A percentile compares a stretch with the other conserved stretches of the same genome.
Conservation (phyloP, 2,888 invertebrate genomes). For the Lasioglossum villosulum region DNA sequence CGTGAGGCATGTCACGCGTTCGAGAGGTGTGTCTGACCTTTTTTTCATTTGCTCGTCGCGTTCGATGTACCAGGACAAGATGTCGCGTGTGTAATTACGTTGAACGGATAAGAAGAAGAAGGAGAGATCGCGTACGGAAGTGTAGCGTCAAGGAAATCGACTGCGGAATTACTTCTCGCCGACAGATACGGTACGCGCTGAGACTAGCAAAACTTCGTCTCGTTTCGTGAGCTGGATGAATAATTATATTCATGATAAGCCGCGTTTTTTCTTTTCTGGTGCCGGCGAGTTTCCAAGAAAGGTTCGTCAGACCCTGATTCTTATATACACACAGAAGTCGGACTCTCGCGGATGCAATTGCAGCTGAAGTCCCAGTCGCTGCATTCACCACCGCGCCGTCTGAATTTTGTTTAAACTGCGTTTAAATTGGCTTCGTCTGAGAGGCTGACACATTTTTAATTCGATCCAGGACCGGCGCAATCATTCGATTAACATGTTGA, state of each 20-base stretch:
- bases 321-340: not conserved
- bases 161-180: constrained; percentile 12
- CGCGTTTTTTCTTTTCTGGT: constrained; percentile 4
- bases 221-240: constrained; percentile 1
- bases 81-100: not conserved
- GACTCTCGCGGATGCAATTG: not conserved
- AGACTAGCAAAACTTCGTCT: not conserved
- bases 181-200: constrained; percentile 7
- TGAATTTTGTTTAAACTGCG: not conserved
- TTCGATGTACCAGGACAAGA: not conserved
- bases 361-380: not conserved
- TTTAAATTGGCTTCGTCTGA: not conserved
- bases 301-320: not conserved
- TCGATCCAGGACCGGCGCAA: not conserved
- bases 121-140: not conserved
- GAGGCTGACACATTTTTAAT: constrained; percentile 1
- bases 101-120: not conserved
- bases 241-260: constrained; percentile 19
- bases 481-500: constrained; percentile 28
- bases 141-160: constrained; percentile 26
- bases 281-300: constrained; percentile 26
- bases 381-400: too few species aligned
- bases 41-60: not conserved
- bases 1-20: not conserved
- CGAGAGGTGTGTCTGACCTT: not conserved